phyloP scores from a whole-genome alignment of 2,888 invertebrate species.

The Siphonodentalium dalli region DNA sequence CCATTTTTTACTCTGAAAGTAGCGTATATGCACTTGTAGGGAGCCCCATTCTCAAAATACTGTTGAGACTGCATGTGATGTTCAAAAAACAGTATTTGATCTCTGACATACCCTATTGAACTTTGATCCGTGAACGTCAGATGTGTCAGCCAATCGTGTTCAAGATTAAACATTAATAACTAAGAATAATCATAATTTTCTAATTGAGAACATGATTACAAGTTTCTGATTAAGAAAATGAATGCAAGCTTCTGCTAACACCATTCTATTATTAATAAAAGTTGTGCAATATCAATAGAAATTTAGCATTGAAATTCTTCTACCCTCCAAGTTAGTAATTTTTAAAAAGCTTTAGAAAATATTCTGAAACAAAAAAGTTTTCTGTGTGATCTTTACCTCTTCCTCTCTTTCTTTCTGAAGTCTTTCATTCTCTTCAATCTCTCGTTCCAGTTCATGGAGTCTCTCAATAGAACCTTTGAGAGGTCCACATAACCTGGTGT shows the following conservation, averaged over 20 bases:
- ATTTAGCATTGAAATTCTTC: background rate
- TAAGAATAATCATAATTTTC: no score
- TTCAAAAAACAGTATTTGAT: no score
- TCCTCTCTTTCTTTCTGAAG: conserved; percentile 55
- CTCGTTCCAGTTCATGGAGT: conserved; percentile 58
- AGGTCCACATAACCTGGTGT: conserved; percentile 58
- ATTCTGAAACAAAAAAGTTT: background rate
- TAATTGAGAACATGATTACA: no score
- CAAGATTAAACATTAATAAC: no score
- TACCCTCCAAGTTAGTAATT: background rate
- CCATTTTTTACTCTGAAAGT: no score
- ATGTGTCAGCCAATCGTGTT: no score
- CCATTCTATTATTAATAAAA: background rate
- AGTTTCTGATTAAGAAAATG: background rate
- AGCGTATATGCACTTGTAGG: no score
- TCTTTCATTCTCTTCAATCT: conserved; percentile 63
- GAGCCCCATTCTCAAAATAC: no score
- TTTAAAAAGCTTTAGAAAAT: background rate
- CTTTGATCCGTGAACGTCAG: no score
- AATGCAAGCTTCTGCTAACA: background rate
- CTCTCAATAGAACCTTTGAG: conserved; percentile 55
- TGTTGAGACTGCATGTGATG: no score
- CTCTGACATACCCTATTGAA: no score
- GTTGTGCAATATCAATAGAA: background rate
- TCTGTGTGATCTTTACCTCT: conserved; percentile 41